These are phyloP conservation scores for Acanthurus tractus DNA, from an alignment of 2,797 vertebrate species.

Conservation along the genomic window DNA sequence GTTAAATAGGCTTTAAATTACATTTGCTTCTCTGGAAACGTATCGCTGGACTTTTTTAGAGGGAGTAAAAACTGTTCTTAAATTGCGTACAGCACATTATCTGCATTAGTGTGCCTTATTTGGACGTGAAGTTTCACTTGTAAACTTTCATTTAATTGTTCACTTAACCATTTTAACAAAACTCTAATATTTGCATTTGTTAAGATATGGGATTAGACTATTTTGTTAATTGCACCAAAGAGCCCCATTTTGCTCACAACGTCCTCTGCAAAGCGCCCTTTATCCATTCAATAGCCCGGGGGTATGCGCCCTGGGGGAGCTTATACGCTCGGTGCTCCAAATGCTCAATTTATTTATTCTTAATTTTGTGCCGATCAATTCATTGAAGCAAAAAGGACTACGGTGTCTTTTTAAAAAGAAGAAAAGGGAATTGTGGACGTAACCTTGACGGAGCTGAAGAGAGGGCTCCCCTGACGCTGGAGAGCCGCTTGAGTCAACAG, in stretches of 20 bases:
- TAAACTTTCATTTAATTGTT: constrained; percentile 99
- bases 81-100: constrained; percentile 89
- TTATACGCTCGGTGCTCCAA: constrained; percentile 97
- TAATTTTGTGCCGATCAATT: constrained; percentile 99
- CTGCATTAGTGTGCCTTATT: constrained; percentile 90
- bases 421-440: constrained; percentile 99
- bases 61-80: constrained; percentile 83
- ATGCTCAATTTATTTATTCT: constrained; percentile 99
- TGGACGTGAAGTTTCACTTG: constrained; percentile 91
- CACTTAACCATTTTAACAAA: constrained; percentile 99
- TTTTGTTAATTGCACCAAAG: constrained; percentile 99
- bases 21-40: constrained; percentile 87
- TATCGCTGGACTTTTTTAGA: constrained; percentile 79
- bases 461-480: constrained; percentile 96
- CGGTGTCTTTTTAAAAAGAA: constrained; percentile 99
- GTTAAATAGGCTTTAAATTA: constrained; percentile 92
- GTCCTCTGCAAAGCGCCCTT: constrained; percentile 95
- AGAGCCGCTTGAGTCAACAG: constrained; percentile 99
- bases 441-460: constrained; percentile 99
- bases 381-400: constrained; percentile 99
- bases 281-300: constrained; percentile 95
- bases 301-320: constrained; percentile 98
- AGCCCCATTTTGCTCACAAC: constrained; percentile 94
- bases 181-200: constrained; percentile 99
- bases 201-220: constrained; percentile 97